Evolutionary conservation across 92 coral and sea anemone species (phyloP), one percentile per base, ranked within the genome.

Genomic region (Epizoanthus scotinus): DNA sequence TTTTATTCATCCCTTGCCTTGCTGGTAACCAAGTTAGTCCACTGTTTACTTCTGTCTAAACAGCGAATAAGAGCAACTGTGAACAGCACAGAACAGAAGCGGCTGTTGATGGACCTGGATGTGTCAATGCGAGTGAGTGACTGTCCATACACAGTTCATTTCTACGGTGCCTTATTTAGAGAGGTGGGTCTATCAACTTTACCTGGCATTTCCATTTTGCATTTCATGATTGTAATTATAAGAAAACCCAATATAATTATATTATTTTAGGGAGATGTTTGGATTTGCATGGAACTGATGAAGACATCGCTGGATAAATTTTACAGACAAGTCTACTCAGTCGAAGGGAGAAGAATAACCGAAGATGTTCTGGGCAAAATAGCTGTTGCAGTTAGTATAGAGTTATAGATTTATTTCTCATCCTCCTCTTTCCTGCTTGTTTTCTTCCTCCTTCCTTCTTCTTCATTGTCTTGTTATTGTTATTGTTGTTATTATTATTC

Each of bases 281-380:
- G 99, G 99, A 96, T 96, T 54, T 96, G 99, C 77, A 96, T 96
- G 99, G 99, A 96, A 79, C 84, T 96, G 14, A 96, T 96, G 99
- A 90, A 72, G 69, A 91, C 93, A 47, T 96, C 99, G 7, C 84
- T 96, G 57, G 98, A 85, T 77, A 95, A 91, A 31, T 34, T 96
- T 66, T 96, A 96, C 84, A 91, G 87, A 83, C 77, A 80, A 67
- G 98, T 96, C 14, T 96, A 91, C 84, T 84, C 94, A 7, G 87
- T 81, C 47, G 84, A 91, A 70, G 91, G 78, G 27, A 86, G 92
- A 73, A 69, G 91, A 57, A 90, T 96, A 15, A 94, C 96, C 10
- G 99, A 96, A 73, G 98, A 93, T 15, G 97, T 96, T 14, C 89
- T 96, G 5, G 91, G 99, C 36, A 84, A 93, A 87, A 85, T 96